Base-by-base conservation (phyloP, 1,140 invertebrate species). In the Chrysopa pallens region DNA sequence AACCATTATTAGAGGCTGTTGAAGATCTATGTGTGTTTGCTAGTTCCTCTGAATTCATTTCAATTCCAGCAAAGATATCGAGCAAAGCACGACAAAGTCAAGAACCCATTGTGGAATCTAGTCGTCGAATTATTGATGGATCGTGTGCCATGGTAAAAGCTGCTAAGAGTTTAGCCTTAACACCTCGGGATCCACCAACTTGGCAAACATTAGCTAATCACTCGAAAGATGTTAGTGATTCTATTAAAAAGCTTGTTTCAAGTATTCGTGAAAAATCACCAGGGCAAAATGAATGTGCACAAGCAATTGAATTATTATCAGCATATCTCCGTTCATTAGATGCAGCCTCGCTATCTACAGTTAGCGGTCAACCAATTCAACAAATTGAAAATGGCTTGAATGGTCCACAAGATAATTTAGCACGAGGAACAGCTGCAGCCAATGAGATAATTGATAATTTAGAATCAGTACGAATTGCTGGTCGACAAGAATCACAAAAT, bases 261-360 rank as follows among this genome's bases (percentile, higher is more conserved):
- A 84, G 87, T 33, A 93, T 96, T 45, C 73, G 90, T 33, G 91
- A 96, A 52, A 90, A 88, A 57, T 91, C 92, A 0, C 93, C 94
- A 0, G 94, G 94, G 0, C 90, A 95, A 56, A 80, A 80, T 6
- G 92, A 98, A 62, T 95, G 93, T 60, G 84, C 90, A 35, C 68
- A 72, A 1, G 86, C 86, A 0, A 75, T 94, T 40, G 78, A 88
- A 13, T 78, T 78, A 13, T 60, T 98, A 6, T 79, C 72, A 38
- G 65, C 70, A 1, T 76, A 79, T 44, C 80, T 91, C 4, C 67
- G 80, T 0, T 79, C 89, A 37, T 59, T 98, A 23, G 91, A 98
- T 62, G 78, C 84, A 48, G 82, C 84, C 3, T 83, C 86, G 0
- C 63, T 98, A 45, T 80, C 82, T 37, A 85, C 87, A 0, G 83